These are phyloP conservation scores for Oryzias woworae DNA, from an alignment of 2,113 vertebrate genomes.

Conservation along the genomic window DNA sequence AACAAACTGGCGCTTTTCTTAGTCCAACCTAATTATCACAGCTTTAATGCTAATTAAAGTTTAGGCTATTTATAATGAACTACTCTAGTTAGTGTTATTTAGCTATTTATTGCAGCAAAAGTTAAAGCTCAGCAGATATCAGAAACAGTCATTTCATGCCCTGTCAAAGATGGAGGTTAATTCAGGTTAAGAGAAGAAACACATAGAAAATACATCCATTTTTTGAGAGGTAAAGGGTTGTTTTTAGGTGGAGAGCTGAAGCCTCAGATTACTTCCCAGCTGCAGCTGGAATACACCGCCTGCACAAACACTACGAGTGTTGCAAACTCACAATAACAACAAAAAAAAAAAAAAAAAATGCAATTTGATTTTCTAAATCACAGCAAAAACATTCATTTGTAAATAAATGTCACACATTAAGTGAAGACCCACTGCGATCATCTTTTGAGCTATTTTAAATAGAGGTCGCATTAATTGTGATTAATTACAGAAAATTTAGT, in stretches of 20 bases:
- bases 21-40: constrained; percentile 74
- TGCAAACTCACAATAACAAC: too few species aligned
- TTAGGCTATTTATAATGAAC: constrained; percentile 80
- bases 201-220: background rate
- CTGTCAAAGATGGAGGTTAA: constrained; percentile 37
- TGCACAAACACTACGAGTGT: too few species aligned
- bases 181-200: constrained; percentile 29
- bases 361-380: too few species aligned
- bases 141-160: constrained; percentile 49
- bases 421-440: too few species aligned
- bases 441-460: too few species aligned
- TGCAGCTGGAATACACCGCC: too few species aligned
- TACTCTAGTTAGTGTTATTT: constrained; percentile 77
- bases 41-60: constrained; percentile 73
- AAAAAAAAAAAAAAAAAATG: too few species aligned
- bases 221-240: background rate
- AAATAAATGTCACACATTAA: too few species aligned
- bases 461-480: too few species aligned
- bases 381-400: too few species aligned
- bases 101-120: constrained; percentile 58
- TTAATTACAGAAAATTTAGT: too few species aligned
- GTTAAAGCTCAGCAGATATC: constrained; percentile 43
- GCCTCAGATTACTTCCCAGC: too few species aligned
- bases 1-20: constrained; percentile 72
- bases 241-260: background rate